These are phyloP conservation scores for Periparus ater DNA, from an alignment of 2,797 vertebrate species.

Conservation along the genomic window DNA sequence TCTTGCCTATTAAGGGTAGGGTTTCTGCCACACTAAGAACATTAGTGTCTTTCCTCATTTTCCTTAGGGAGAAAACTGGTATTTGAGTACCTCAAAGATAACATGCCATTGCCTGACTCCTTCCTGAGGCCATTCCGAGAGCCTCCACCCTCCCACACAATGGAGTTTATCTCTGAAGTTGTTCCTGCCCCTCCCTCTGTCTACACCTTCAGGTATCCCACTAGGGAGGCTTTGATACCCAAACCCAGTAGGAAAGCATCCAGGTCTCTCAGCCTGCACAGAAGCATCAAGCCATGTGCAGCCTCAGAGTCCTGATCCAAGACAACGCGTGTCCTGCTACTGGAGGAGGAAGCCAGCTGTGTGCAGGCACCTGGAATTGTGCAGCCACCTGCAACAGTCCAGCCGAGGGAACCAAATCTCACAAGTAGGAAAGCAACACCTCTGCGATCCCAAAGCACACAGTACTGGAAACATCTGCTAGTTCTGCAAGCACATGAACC, in stretches of 20 bases:
- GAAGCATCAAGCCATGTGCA: background rate
- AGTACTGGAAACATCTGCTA: background rate
- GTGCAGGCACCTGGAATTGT: background rate
- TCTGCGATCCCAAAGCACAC: background rate
- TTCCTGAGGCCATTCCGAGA: background rate
- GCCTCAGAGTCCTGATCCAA: background rate
- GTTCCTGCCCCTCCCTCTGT: slow-evolving; percentile 46
- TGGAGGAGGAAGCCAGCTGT: background rate
- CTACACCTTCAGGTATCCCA: slow-evolving; percentile 42
- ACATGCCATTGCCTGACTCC: slow-evolving; percentile 23
- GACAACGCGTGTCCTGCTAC: rapidly evolving
- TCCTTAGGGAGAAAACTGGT: background rate
- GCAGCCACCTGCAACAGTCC: background rate
- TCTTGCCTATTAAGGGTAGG: background rate
- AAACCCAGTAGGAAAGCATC: slow-evolving; percentile 4
- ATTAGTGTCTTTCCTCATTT: background rate
- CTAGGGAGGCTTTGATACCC: slow-evolving; percentile 4
- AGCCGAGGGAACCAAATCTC: background rate
- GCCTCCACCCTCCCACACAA: slow-evolving; percentile 37
- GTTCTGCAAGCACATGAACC: background rate
- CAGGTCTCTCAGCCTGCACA: background rate
- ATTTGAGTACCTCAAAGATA: background rate
- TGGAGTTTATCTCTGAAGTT: background rate
- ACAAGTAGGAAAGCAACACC: background rate
- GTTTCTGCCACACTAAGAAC: background rate